A percentile compares a stretch with the other conserved stretches of the same genome.
These are phyloP conservation scores for Forbesichthys papilliferus DNA, from an alignment of 2,113 vertebrate species.

Conservation along the genomic window DNA sequence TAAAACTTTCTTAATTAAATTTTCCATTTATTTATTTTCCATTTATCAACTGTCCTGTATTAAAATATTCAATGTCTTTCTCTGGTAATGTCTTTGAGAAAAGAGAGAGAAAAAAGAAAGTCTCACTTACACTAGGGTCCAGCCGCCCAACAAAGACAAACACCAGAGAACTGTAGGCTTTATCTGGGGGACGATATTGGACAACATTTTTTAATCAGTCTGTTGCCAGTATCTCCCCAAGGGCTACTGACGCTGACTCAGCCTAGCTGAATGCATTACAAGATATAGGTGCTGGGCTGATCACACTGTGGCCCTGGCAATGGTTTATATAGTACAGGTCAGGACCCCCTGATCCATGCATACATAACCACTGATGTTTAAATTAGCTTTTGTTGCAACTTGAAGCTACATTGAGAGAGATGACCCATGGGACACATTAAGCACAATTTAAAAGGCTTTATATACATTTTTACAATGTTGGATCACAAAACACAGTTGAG, in stretches of 20 bases:
- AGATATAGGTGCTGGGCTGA: slow-evolving; percentile 17
- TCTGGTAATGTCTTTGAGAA: not conserved
- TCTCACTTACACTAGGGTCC: slow-evolving; percentile 6
- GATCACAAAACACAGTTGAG: no score
- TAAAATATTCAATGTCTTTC: not conserved
- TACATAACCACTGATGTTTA: not conserved
- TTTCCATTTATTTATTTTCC: not conserved
- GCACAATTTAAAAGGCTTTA: no score
- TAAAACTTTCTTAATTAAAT: not conserved
- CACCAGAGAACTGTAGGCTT: slow-evolving; percentile 35
- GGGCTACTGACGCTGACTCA: slow-evolving; percentile 9
- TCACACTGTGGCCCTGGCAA: slow-evolving; percentile 17
- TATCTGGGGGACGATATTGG: slow-evolving; percentile 20
- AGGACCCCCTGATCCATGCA: not conserved
- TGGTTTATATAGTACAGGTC: slow-evolving; percentile 47
- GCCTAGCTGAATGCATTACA: slow-evolving; percentile 19
- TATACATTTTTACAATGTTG: no score
- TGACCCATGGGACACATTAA: no score
- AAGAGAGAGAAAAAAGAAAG: slow-evolving; percentile 4
- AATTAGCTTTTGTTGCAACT: no score
- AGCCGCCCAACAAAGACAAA: slow-evolving; percentile 10
- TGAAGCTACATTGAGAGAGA: no score
- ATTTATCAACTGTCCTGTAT: not conserved
- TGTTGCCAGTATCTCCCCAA: slow-evolving; percentile 28
- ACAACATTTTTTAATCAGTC: slow-evolving; percentile 32